Evolutionary conservation across 2,888 invertebrate species (phyloP).

Genomic region (Acanthopleura granulata): DNA sequence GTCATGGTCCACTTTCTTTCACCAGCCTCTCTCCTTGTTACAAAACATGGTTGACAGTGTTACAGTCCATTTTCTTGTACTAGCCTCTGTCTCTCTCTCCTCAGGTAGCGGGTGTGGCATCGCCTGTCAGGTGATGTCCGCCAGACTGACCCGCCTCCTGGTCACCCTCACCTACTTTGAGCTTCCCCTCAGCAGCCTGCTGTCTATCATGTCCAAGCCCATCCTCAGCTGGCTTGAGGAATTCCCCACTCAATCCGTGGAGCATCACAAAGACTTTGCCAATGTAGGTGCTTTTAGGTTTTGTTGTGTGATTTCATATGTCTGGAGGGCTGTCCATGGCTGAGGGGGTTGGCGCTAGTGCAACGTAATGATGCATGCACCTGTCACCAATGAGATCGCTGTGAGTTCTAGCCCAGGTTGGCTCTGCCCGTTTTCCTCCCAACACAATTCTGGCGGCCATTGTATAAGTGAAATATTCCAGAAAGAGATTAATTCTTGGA

Average conservation of each 20-base stretch:
- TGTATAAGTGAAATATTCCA: too few species aligned
- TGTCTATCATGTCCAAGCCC: conserved; percentile 54
- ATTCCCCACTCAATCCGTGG: conserved; percentile 65
- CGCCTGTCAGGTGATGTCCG: conserved; percentile 56
- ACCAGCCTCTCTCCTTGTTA: too few species aligned
- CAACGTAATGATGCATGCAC: too few species aligned
- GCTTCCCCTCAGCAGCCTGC: conserved; percentile 49
- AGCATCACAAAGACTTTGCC: conserved; percentile 64
- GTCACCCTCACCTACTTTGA: conserved; percentile 56
- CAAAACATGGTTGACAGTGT: not conserved
- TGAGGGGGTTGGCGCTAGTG: too few species aligned
- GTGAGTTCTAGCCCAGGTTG: too few species aligned
- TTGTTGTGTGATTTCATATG: too few species aligned
- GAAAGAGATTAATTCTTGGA: too few species aligned
- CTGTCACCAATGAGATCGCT: too few species aligned
- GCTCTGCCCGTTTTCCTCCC: too few species aligned
- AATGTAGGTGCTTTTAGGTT: conserved; percentile 46
- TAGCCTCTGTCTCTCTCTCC: conserved; percentile 26
- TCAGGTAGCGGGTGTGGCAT: conserved; percentile 61
- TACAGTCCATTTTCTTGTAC: not conserved
- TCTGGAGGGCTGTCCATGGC: too few species aligned
- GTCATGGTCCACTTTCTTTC: not conserved
- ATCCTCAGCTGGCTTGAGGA: conserved; percentile 68
- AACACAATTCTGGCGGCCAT: too few species aligned
- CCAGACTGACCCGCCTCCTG: conserved; percentile 60